Percentiles rank a stretch among this genome's conserved stretches.
Evolutionary conservation across 2,797 vertebrate species (phyloP).

Genomic region (Varecia variegata): DNA sequence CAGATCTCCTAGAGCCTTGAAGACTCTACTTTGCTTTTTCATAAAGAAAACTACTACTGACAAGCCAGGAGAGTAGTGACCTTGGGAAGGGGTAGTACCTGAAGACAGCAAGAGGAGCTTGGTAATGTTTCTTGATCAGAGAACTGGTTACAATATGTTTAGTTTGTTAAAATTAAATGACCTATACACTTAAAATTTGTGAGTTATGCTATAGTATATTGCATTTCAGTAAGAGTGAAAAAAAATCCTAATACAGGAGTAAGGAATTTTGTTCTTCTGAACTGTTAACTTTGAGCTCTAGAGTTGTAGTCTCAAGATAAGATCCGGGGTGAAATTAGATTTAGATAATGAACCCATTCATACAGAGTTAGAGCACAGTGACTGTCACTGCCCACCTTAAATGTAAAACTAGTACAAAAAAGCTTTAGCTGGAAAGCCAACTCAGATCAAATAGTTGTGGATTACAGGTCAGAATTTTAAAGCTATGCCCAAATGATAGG

Average conservation of each 20-base stretch:
- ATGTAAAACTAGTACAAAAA: neutral
- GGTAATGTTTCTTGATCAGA: neutral
- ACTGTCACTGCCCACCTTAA: neutral
- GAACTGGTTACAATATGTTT: neutral
- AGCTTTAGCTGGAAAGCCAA: neutral
- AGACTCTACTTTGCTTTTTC: neutral
- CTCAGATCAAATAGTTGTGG: neutral
- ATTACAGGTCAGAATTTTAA: neutral
- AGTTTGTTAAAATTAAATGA: constrained; percentile 17
- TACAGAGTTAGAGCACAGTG: neutral
- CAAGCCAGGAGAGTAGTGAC: neutral
- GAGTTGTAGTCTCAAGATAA: neutral
- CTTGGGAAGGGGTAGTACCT: neutral
- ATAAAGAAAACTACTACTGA: neutral
- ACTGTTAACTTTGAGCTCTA: neutral
- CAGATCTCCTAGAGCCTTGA: neutral
- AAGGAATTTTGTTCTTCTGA: neutral
- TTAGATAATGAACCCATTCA: neutral
- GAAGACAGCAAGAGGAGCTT: neutral
- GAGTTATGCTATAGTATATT: neutral
- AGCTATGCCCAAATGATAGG: neutral
- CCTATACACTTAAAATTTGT: neutral
- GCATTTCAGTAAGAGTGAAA: neutral
- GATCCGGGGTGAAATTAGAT: neutral
- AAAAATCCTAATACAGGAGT: neutral